Evolutionary conservation across 2,797 vertebrate species (phyloP).

Genomic region (Sylvilagus floridanus): DNA sequence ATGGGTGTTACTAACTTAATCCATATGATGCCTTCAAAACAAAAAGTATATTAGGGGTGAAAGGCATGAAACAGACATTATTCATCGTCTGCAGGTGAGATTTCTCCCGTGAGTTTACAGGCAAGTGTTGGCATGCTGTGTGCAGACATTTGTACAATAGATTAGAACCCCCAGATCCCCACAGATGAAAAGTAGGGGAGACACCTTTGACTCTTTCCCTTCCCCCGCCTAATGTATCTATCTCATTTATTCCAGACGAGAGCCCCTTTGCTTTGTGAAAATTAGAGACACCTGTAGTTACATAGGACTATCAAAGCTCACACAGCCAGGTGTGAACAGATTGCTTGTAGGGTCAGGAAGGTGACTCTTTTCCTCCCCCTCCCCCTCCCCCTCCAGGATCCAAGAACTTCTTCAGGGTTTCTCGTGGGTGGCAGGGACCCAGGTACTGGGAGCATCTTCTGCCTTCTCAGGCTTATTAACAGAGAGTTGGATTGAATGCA

Average conservation of each 20-base stretch:
- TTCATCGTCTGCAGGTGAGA: slow-evolving; percentile 90
- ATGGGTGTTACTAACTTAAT: slow-evolving; percentile 93
- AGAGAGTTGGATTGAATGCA: too few species aligned
- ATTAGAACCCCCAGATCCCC: slow-evolving; percentile 83
- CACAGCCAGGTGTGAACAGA: slow-evolving; percentile 50
- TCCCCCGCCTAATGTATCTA: slow-evolving; percentile 81
- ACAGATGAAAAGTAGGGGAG: slow-evolving; percentile 83
- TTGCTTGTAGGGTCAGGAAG: slow-evolving; percentile 66
- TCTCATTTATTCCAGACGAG: slow-evolving; percentile 84
- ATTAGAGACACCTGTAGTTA: slow-evolving; percentile 82
- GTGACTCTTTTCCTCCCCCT: slow-evolving; percentile 41
- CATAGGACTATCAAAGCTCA: slow-evolving; percentile 66
- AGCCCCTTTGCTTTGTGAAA: slow-evolving; percentile 78
- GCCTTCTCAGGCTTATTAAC: too few species aligned
- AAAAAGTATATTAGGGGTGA: slow-evolving; percentile 85
- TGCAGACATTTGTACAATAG: slow-evolving; percentile 88
- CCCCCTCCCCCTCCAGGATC: background rate
- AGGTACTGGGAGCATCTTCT: too few species aligned
- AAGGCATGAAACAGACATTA: slow-evolving; percentile 88
- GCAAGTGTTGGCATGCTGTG: slow-evolving; percentile 84
- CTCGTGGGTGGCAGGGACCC: too few species aligned
- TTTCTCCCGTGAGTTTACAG: slow-evolving; percentile 86
- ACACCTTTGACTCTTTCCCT: slow-evolving; percentile 76
- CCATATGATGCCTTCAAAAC: slow-evolving; percentile 89
- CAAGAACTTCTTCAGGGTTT: too few species aligned